Base-by-base conservation (phyloP, 2,888 invertebrate genomes). In the Sarcophaga rosellei region DNA sequence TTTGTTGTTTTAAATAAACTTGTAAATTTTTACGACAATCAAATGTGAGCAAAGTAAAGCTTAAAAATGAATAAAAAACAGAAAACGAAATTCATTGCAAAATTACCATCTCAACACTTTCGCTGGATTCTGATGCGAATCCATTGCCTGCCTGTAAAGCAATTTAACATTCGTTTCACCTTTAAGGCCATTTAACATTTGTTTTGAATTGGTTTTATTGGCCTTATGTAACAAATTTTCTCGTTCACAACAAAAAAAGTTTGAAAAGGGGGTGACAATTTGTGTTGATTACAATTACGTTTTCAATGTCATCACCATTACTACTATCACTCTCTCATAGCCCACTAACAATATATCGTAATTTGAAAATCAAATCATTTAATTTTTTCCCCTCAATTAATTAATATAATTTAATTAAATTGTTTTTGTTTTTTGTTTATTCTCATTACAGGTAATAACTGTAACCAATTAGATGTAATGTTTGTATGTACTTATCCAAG, bases 21-120 rank as follows among this genome's bases (percentile, higher is more conserved):
- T 84, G 81, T 75, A 78, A 86, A 84, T 75, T 15, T 53, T 35
- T 83, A 65, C 81, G 57, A 70, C 81, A 84, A 81, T 84, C 84
- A 77, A 65, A 79, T 75, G 82, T 66, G 1, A 53, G 5, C 12
- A 53, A 53, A 53, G 17, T 0, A 15, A 53, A 15, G 53, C 53
- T 35, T 35, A 35, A 8, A 35, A 35, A 35, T 35, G 8, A 2
- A 35, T 35, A 1, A 35, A 35, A 35, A 17, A 17, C 53, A 53
- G 53, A 53, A 53, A 53, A 53, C 53, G 53, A 53, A 53, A 53
- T 53, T 53, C 12, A 1, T 12, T 53, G 53, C 3, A 53, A 15
- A 53, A 15, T 17, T 53, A 53, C 17, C 12, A 15, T 17, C 53
- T 17, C 15, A 15, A 47, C 4, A 12, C 53, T 53, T 53, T 53